Base-by-base conservation (phyloP, 2,888 invertebrate species). In the Poecilobothrus nobilitatus region DNA sequence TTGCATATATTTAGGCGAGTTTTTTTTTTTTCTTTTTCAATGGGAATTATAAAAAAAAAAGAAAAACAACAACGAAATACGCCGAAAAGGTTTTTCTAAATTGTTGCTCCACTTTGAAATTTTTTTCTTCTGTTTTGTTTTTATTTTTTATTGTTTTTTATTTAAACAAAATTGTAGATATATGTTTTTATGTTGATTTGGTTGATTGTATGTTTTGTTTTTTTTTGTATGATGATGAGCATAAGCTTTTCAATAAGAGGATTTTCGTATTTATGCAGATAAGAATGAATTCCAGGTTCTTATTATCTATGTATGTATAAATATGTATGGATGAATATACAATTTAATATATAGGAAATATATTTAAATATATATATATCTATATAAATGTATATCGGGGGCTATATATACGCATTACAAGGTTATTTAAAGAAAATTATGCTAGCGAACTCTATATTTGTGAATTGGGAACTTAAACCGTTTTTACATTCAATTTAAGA, bases 221-320 rank as follows among this genome's bases (percentile, higher is more conserved):
- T 41, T 3, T 12, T 41, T 3, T 41, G 15, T 15, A 41, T 41
- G 7, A 15, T 12, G 12, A 41, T 15, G 15, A 41, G 41, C 41
- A 18, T 53, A 53, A 18, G 53, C 53, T 12, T 53, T 53, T 53
- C 53, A 53, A 53, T 53, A 53, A 53, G 53, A 53, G 18, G 53
- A 53, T 53, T 53, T 53, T 53, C 53, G n/a, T 53, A 53, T 53
- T 53, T 53, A 53, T 53, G 53, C 53, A 53, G 53, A 53, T 53
- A 53, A 53, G 53, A 53, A 53, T 53, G 53, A 53, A 53, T 53
- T 53, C 15, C 53, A 53, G 53, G 9, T 53, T 53, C 53, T 53
- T 53, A 18, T 53, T 53, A 53, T 53, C 53, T 53, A 53, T 53
- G 15, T 53, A 18, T 41, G 7, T 41, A 18, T 53, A 53, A 53